Conservation (phyloP, 2,888 invertebrate species). For the Corythucha ciliata region DNA sequence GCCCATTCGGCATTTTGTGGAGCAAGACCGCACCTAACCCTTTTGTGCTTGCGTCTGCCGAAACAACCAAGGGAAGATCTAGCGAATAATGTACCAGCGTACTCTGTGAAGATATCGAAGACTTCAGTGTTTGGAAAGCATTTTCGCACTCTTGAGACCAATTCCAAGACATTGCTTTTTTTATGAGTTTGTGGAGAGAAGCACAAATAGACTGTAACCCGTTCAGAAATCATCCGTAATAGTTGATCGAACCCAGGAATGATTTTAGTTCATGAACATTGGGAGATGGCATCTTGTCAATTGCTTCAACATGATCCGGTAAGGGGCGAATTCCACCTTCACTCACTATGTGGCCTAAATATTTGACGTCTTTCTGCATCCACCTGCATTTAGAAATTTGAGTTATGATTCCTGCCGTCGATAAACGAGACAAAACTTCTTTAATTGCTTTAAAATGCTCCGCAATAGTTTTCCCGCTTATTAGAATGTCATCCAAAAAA, state of each 20-base stretch:
- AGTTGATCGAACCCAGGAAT: not conserved
- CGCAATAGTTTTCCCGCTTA: not conserved
- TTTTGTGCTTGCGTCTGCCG: conserved; percentile 3
- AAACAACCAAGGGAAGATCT: not conserved
- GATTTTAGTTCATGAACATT: not conserved
- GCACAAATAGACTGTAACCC: not conserved
- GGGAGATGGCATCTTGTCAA: conserved; percentile 1
- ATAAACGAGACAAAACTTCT: not conserved
- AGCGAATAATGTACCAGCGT: conserved; percentile 1
- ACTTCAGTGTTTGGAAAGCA: not conserved
- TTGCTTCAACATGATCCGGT: not conserved
- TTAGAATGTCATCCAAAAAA: conserved; percentile 13
- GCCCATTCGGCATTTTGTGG: conserved; percentile 6
- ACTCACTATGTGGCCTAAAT: conserved; percentile 5
- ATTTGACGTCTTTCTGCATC: conserved; percentile 7
- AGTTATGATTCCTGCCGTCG: conserved; percentile 1
- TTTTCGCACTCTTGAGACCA: not conserved
- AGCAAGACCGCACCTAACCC: conserved; percentile 2
- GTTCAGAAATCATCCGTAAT: conserved; percentile 1
- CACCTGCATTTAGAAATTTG: conserved; percentile 4
- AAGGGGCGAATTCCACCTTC: not conserved
- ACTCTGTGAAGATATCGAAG: not conserved
- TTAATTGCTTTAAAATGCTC: conserved; percentile 1
- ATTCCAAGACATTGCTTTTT: not conserved
- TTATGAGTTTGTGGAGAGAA: conserved; percentile 1